A percentile compares a stretch with the other conserved stretches of the same genome.
These are phyloP conservation scores for Lathamus discolor DNA, from an alignment of 2,113 vertebrate genomes.

Conservation along the genomic window DNA sequence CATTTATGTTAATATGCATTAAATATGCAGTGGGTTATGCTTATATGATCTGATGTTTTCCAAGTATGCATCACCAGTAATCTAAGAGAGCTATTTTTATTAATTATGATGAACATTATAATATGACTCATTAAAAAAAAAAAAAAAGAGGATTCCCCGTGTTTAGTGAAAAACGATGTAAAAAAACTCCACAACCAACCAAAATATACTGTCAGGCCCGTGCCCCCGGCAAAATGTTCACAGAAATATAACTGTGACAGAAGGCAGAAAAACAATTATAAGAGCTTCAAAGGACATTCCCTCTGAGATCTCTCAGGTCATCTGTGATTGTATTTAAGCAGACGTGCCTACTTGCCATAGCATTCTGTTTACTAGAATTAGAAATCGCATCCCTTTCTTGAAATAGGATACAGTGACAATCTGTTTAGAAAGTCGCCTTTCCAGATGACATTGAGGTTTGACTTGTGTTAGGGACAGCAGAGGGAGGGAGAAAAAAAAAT, in stretches of 20 bases:
- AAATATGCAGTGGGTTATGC: background rate
- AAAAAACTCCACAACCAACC: background rate
- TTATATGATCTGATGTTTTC: background rate
- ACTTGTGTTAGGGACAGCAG: background rate
- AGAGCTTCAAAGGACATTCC: background rate
- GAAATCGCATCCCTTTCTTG: background rate
- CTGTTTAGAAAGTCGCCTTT: background rate
- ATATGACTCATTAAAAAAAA: background rate
- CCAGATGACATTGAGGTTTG: background rate
- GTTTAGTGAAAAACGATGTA: background rate
- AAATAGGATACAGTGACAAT: background rate
- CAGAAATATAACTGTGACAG: background rate
- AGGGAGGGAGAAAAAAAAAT: background rate
- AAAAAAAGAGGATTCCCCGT: background rate
- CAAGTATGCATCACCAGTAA: background rate
- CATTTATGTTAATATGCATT: background rate
- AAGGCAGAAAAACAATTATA: background rate
- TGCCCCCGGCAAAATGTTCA: background rate
- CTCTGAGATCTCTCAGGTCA: background rate
- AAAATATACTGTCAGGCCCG: background rate
- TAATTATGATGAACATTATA: background rate
- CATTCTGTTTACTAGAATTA: background rate
- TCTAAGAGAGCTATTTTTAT: background rate
- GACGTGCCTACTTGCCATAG: background rate
- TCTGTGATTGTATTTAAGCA: background rate